Conservation (phyloP, 1,140 invertebrate genomes). For the Phthorimaea operculella region DNA sequence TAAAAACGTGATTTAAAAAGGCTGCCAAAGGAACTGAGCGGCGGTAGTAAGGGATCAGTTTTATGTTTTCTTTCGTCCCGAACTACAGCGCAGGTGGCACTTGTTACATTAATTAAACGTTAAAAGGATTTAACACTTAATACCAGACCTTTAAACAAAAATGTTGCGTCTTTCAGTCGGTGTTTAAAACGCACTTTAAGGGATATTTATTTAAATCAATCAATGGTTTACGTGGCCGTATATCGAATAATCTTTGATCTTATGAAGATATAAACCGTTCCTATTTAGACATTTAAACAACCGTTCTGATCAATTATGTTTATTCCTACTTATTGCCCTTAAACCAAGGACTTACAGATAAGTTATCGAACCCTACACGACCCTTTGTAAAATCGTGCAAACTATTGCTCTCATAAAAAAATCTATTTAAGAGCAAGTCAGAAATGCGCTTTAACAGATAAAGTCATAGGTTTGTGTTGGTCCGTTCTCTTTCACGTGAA, state of each 20-base stretch:
- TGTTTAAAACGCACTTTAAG: slow-evolving; percentile 17
- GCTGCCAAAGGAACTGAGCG: slow-evolving; percentile 16
- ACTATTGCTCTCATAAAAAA: slow-evolving; percentile 24
- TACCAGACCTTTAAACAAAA: slow-evolving; percentile 12
- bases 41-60: slow-evolving; percentile 13
- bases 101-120: slow-evolving; percentile 20
- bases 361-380: slow-evolving; percentile 21
- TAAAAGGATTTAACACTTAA: slow-evolving; percentile 28
- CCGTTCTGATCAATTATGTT: background rate
- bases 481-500: slow-evolving; percentile 17
- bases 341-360: background rate
- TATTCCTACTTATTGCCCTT: background rate
- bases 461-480: slow-evolving; percentile 10
- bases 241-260: slow-evolving; percentile 10
- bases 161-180: slow-evolving; percentile 10
- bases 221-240: slow-evolving; percentile 31
- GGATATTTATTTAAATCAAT: slow-evolving; percentile 31
- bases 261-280: background rate
- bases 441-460: slow-evolving; percentile 24
- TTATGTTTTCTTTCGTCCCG: slow-evolving; percentile 17
- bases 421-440: slow-evolving; percentile 27
- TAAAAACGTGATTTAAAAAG: slow-evolving; percentile 51
- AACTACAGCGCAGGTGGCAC: slow-evolving; percentile 20
- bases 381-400: slow-evolving; percentile 30
- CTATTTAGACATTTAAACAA: background rate